A percentile compares a stretch with the other conserved stretches of the same genome.
Conservation (phyloP, 2,888 invertebrate species). For the Cheilosia scutellata region DNA sequence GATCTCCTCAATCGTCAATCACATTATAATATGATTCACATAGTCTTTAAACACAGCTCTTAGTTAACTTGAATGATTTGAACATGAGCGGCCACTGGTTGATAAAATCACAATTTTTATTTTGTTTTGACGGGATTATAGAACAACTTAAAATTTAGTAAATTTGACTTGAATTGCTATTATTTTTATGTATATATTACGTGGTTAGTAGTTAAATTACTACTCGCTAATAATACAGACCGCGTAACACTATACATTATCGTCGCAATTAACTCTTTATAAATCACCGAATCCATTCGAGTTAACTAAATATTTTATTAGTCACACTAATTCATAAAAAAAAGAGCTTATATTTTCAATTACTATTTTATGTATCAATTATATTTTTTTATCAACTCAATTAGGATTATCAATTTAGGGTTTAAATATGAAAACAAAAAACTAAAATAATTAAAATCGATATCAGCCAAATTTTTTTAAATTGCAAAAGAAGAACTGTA, state of each 20-base stretch:
- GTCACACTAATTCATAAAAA: constrained; percentile 1
- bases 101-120: background rate
- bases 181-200: background rate
- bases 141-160: background rate
- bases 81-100: background rate
- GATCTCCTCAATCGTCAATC: background rate
- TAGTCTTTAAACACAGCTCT: background rate
- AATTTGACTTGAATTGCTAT: background rate
- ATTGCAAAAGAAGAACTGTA: constrained; percentile 13
- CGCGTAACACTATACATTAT: no score
- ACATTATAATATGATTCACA: background rate
- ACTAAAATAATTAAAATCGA: constrained; percentile 5
- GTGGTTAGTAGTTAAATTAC: no score
- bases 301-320: background rate
- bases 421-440: constrained; percentile 31
- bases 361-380: background rate
- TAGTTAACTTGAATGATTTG: background rate
- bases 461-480: constrained; percentile 61
- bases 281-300: background rate
- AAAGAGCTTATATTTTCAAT: constrained; percentile 21
- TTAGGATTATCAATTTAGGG: constrained; percentile 34
- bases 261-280: background rate
- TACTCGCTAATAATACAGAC: no score
- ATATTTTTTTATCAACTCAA: background rate
- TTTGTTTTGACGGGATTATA: no score